Conservation (phyloP, 2,797 vertebrate genomes). For the Naso thynnoides region DNA sequence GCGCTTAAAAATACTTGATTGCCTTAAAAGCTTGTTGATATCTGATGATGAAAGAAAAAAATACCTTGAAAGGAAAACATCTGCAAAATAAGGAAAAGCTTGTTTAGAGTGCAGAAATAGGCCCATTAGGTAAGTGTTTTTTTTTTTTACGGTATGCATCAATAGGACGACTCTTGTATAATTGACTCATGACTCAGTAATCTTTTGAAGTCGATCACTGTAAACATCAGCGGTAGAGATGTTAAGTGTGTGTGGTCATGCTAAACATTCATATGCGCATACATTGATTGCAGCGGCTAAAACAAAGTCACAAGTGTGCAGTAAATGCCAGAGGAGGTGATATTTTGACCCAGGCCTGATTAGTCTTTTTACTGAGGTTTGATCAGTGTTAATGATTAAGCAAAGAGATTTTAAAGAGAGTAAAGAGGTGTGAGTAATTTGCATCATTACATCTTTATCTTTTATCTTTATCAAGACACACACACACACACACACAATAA, state of each 20-base stretch:
- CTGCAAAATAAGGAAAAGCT: constrained; percentile 15
- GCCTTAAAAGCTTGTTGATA: constrained; percentile 75
- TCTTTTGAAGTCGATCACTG: constrained; percentile 16
- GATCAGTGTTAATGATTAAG: constrained; percentile 82
- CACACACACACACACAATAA: too few species aligned
- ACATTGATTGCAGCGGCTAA: constrained; percentile 59
- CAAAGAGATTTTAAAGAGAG: constrained; percentile 60
- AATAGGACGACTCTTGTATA: constrained; percentile 3
- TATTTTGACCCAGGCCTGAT: constrained; percentile 74
- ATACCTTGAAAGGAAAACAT: constrained; percentile 16
- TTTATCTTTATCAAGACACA: constrained; percentile 17
- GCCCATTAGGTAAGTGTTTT: neutral
- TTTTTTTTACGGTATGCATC: neutral
- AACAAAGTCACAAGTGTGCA: constrained; percentile 79
- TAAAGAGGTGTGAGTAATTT: constrained; percentile 44
- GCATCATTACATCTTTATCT: constrained; percentile 12
- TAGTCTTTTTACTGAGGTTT: constrained; percentile 71
- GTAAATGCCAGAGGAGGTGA: constrained; percentile 81
- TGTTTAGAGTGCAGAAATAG: constrained; percentile 19
- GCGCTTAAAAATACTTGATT: constrained; percentile 78
- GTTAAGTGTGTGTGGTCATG: constrained; percentile 12
- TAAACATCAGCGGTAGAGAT: neutral
- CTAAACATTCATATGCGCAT: constrained; percentile 35
- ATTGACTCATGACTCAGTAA: neutral
- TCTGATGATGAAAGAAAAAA: constrained; percentile 68